Evolutionary conservation across 2,888 invertebrate species (phyloP), one percentile per base, ranked within the genome.

Genomic region (Microctonus aethiopoides): DNA sequence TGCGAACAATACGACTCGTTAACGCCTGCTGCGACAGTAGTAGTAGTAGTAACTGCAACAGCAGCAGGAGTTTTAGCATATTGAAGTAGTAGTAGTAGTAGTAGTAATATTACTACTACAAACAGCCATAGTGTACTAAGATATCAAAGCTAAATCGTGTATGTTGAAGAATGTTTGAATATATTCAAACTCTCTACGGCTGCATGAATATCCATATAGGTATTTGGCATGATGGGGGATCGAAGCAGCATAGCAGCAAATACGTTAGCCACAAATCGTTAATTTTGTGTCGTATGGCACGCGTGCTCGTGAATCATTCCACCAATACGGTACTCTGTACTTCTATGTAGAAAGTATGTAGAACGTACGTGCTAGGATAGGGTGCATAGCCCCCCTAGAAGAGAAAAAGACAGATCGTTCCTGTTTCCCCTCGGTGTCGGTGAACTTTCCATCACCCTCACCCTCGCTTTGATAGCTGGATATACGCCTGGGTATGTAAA

Each of bases 1-100:
- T 39, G 11, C 39, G 71, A 71, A 67, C 67, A 74, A 72, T 72
- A 74, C 71, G 71, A 69, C 71, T 74, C 74, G 74, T 74, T 74
- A 74, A 65, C 74, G 62, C 72, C 68, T 72, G 68, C 46, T 46
- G 46, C 46, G 20, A 46, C 6, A 4, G 46, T 46, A 9, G 16
- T 39, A n/a, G 16, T 39, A n/a, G 13, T 46, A 3, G 4, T 46
- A 16, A 46, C 16, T 39, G 39, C 39, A n/a, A 39, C n/a, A n/a
- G n/a, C n/a, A n/a, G n/a, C n/a, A n/a, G n/a, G n/a, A n/a, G n/a
- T n/a, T n/a, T n/a, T 29, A 29, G 29, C 7, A 29, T 5, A 29
- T 29, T 3, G 29, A 5, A 29, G 29, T 29, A 5, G 29, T 29
- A 5, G 29, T 29, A 29, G 7, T 7, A 5, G 7, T 7, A 29